Conservation (phyloP, 2,797 vertebrate species). For the Nothura maculosa region DNA sequence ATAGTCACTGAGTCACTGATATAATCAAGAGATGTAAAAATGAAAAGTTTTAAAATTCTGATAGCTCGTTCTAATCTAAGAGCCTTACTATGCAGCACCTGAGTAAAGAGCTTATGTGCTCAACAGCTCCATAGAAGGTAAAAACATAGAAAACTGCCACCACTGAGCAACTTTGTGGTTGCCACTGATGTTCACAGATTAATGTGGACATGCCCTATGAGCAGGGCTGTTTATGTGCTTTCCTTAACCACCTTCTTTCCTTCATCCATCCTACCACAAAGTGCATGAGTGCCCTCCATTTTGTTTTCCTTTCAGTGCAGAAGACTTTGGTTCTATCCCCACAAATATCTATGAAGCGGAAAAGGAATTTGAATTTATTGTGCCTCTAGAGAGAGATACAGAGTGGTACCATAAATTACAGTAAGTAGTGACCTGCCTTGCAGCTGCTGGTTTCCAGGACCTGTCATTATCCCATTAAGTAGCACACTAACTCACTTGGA, state of each 20-base stretch:
- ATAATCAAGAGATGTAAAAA: not conserved
- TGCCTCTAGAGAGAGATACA: not conserved
- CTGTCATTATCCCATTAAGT: not conserved
- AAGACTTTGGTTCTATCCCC: not conserved
- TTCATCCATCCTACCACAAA: not conserved
- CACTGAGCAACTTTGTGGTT: not conserved
- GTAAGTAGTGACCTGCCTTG: conserved; percentile 10
- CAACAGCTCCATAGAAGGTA: not conserved
- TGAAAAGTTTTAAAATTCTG: not conserved
- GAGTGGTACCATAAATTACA: conserved; percentile 10
- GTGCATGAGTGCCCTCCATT: not conserved
- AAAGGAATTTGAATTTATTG: conserved; percentile 9
- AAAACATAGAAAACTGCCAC: not conserved
- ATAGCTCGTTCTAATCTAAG: not conserved
- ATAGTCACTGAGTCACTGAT: not conserved
- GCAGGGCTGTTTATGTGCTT: not conserved
- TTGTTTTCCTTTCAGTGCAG: not conserved
- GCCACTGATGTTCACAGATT: not conserved
- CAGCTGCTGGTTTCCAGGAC: not conserved
- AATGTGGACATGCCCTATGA: not conserved
- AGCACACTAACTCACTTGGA: not conserved
- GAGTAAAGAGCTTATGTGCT: not conserved
- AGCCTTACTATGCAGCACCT: not conserved
- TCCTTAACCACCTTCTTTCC: not conserved
- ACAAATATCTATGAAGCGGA: not conserved